Conservation (phyloP, 2,797 vertebrate genomes). For the Taenioides sp. region DNA sequence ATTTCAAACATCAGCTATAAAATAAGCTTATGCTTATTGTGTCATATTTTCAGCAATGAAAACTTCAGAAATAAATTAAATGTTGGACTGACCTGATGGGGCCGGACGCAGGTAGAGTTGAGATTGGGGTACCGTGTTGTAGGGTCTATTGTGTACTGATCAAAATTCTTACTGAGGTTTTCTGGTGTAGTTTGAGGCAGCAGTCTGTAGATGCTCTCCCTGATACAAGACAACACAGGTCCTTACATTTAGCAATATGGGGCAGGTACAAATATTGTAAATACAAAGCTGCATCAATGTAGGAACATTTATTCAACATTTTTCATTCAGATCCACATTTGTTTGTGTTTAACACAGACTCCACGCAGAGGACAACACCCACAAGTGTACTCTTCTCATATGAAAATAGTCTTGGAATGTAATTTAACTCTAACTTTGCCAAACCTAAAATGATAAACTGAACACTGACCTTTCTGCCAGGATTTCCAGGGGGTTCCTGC, state of each 20-base stretch:
- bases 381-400: background rate
- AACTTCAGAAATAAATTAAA: background rate
- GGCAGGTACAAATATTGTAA: too few species aligned
- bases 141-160: slow-evolving; percentile 92
- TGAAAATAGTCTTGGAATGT: background rate
- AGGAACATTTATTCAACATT: too few species aligned
- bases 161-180: slow-evolving; percentile 97
- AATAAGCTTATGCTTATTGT: background rate
- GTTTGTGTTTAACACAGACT: background rate
- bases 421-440: background rate
- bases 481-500: slow-evolving; percentile 82
- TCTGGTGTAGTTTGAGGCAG: slow-evolving; percentile 96
- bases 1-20: background rate
- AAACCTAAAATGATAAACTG: background rate
- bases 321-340: too few species aligned
- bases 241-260: too few species aligned
- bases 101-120: slow-evolving; percentile 88
- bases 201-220: slow-evolving; percentile 93
- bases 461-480: slow-evolving; percentile 88
- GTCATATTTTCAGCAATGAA: background rate
- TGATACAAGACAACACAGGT: slow-evolving; percentile 43
- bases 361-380: too few species aligned
- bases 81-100: slow-evolving; percentile 85
- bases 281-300: too few species aligned
- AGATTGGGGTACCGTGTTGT: slow-evolving; percentile 94